These are phyloP conservation scores for Steatocranus sp. DNA, from an alignment of 2,797 vertebrate genomes.

Conservation along the genomic window DNA sequence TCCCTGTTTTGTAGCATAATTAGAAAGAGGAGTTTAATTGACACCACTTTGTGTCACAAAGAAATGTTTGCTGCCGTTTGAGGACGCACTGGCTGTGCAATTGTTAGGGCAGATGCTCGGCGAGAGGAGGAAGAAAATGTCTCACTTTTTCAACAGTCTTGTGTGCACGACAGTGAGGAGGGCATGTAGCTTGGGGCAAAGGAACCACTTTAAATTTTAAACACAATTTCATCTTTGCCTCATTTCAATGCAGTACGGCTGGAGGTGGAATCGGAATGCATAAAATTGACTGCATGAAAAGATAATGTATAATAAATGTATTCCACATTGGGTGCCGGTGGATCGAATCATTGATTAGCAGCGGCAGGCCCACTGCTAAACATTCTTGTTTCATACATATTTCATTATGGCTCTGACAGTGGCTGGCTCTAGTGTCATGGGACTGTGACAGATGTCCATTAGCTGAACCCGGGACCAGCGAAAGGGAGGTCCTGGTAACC, in stretches of 20 bases:
- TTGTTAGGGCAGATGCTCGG: constrained; percentile 1
- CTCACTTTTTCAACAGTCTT: constrained; percentile 40
- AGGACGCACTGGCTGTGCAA: constrained; percentile 13
- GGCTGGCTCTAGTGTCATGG: constrained; percentile 64
- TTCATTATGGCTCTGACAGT: constrained; percentile 68
- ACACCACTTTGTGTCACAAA: constrained; percentile 36
- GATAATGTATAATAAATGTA: constrained; percentile 73
- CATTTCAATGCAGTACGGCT: constrained; percentile 55
- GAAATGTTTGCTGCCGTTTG: constrained; percentile 39
- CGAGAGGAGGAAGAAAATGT: constrained; percentile 10
- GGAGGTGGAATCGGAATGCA: constrained; percentile 64
- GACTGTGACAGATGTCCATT: constrained; percentile 82
- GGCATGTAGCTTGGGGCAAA: constrained; percentile 54
- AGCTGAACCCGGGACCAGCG: constrained; percentile 52
- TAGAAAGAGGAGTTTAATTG: constrained; percentile 43
- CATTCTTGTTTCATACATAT: constrained; percentile 79
- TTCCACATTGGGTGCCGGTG: constrained; percentile 37
- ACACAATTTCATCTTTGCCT: constrained; percentile 59
- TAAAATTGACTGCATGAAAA: constrained; percentile 69
- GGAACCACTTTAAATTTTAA: constrained; percentile 67
- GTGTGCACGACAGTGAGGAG: constrained; percentile 45
- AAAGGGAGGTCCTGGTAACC: constrained; percentile 61
- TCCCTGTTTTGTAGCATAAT: constrained; percentile 10
- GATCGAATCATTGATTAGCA: constrained; percentile 76
- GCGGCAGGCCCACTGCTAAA: constrained; percentile 40